phyloP scores from a whole-genome alignment of 2,888 invertebrate species.

The Pristionchus exspectatus region DNA sequence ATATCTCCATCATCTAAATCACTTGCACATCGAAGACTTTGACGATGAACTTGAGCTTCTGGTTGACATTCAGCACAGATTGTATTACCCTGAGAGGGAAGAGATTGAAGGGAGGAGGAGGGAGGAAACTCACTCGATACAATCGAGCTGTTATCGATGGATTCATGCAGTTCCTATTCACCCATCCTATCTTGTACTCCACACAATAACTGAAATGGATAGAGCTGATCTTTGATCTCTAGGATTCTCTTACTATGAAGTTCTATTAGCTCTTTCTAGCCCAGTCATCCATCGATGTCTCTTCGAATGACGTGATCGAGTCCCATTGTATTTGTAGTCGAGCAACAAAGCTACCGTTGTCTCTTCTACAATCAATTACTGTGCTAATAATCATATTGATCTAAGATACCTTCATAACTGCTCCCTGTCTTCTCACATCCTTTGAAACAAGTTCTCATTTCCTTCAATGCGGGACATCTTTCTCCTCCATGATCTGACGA shows the following conservation, averaged over 20 bases:
- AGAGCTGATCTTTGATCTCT: not conserved
- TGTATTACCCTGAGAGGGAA: conserved; percentile 57
- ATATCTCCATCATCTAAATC: conserved; percentile 75
- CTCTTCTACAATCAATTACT: conserved; percentile 61
- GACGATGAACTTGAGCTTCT: conserved; percentile 74
- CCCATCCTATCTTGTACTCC: conserved; percentile 74
- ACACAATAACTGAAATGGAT: conserved; percentile 73
- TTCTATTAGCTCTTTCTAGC: conserved; percentile 34
- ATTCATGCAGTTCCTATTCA: conserved; percentile 74
- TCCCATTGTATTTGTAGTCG: conserved; percentile 71
- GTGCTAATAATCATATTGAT: not conserved
- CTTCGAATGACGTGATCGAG: conserved; percentile 58
- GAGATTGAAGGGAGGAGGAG: not conserved
- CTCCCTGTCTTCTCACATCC: conserved; percentile 57
- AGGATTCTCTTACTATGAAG: conserved; percentile 19
- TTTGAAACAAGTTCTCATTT: conserved; percentile 70
- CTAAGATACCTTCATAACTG: conserved; percentile 50
- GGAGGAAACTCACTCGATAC: conserved; percentile 45
- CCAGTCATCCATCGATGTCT: conserved; percentile 56
- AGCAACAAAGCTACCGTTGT: conserved; percentile 75
- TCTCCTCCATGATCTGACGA: conserved; percentile 66
- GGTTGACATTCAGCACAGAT: conserved; percentile 78
- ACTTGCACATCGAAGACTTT: conserved; percentile 68
- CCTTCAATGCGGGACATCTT: conserved; percentile 64
- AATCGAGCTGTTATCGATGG: conserved; percentile 60